Conservation (phyloP, 2,113 vertebrate genomes). For the Climacteris rufus region DNA sequence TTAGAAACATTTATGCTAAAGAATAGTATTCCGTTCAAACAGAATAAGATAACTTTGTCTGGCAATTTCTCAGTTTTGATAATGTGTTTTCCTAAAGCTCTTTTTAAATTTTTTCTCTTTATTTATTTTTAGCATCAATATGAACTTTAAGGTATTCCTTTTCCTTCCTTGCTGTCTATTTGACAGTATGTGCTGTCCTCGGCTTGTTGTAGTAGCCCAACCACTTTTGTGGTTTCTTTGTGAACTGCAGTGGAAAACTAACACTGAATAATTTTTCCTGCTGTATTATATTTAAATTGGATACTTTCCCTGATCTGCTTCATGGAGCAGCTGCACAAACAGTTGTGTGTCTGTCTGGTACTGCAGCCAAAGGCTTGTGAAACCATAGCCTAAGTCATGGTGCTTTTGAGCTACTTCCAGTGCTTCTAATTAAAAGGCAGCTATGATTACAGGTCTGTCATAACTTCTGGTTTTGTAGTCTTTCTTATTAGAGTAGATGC, state of each 20-base stretch:
- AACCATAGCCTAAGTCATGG: not conserved
- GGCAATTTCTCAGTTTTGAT: not conserved
- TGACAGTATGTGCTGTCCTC: not conserved
- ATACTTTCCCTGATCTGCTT: not conserved
- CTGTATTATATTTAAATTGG: not conserved
- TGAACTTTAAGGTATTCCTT: not conserved
- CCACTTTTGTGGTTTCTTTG: not conserved
- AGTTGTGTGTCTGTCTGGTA: not conserved
- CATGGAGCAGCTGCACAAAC: conserved; percentile 11
- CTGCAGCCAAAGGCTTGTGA: not conserved
- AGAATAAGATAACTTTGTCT: not conserved
- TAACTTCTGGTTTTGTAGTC: not conserved
- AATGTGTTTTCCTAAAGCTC: not conserved
- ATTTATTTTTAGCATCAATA: not conserved
- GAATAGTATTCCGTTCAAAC: not conserved
- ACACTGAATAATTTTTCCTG: not conserved
- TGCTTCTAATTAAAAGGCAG: not conserved
- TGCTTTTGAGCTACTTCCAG: not conserved
- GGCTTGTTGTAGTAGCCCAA: not conserved
- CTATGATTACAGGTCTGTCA: not conserved
- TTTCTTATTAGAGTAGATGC: not conserved
- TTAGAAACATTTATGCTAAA: not conserved
- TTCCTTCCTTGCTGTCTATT: not conserved
- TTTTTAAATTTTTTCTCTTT: not conserved
- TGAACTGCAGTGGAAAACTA: not conserved